Conservation (phyloP, 2,797 vertebrate species). For the Aulostomus chinensis region DNA sequence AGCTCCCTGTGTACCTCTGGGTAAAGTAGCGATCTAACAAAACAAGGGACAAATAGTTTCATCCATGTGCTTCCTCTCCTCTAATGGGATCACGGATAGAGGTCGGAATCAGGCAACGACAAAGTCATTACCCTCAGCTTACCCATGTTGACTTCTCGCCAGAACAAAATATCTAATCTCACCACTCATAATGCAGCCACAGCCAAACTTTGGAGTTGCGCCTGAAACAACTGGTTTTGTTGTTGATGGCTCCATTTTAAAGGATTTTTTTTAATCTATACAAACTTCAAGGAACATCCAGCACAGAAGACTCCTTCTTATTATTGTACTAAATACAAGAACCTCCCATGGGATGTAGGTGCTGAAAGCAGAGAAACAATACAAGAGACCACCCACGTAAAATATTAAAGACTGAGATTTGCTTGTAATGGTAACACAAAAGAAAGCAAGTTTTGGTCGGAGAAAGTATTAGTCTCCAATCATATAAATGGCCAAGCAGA, state of each 20-base stretch:
- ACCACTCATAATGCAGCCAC: slow-evolving; percentile 20
- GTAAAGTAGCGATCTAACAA: slow-evolving; percentile 35
- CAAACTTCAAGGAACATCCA: too few species aligned
- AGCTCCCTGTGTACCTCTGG: slow-evolving; percentile 36
- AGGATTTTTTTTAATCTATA: too few species aligned
- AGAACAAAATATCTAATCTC: slow-evolving; percentile 21
- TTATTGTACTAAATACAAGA: slow-evolving; percentile 2
- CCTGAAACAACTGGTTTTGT: slow-evolving; percentile 7
- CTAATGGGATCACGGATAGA: slow-evolving; percentile 38
- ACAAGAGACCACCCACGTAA: not conserved
- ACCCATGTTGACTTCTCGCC: too few species aligned
- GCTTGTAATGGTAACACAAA: not conserved
- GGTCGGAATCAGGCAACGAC: slow-evolving; percentile 11
- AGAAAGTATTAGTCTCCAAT: too few species aligned
- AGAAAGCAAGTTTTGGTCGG: too few species aligned
- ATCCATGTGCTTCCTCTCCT: slow-evolving; percentile 25
- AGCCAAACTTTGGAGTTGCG: too few species aligned
- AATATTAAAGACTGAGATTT: not conserved
- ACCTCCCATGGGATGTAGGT: slow-evolving; percentile 1
- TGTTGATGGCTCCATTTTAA: not conserved
- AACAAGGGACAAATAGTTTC: slow-evolving; percentile 56
- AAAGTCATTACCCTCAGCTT: slow-evolving; percentile 21
- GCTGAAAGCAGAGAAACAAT: not conserved
- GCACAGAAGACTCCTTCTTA: too few species aligned
- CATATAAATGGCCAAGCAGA: not conserved